phyloP scores from a whole-genome alignment of 2,797 vertebrate species.

The Coilia nasus region DNA sequence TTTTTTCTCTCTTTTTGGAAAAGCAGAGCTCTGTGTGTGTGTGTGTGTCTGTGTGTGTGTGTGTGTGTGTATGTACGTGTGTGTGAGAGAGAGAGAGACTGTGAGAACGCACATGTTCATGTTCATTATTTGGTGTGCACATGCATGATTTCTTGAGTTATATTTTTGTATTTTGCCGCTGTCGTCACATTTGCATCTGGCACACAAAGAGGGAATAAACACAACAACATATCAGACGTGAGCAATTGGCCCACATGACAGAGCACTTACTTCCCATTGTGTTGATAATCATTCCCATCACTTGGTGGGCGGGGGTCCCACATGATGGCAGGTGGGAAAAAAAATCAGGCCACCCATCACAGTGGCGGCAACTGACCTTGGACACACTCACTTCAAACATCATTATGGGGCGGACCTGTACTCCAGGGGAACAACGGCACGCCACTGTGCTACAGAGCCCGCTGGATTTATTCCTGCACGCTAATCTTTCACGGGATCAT shows the following conservation, averaged over 20 bases:
- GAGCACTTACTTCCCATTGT: slow-evolving; percentile 11
- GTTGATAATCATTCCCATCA: background rate
- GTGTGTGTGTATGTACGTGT: background rate
- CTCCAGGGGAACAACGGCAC: background rate
- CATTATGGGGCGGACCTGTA: background rate
- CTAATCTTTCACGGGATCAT: slow-evolving; percentile 5
- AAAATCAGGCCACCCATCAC: slow-evolving; percentile 7
- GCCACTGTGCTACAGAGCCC: background rate
- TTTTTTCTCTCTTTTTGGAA: slow-evolving; percentile 24
- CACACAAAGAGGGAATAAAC: background rate
- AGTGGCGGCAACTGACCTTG: background rate
- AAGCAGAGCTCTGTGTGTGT: slow-evolving; percentile 7
- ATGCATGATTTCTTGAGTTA: background rate
- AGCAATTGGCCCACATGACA: background rate
- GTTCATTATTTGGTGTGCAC: background rate
- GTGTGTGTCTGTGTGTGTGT: background rate
- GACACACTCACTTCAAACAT: slow-evolving; percentile 10
- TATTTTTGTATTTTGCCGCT: background rate
- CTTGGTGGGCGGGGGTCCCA: background rate
- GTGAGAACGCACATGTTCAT: background rate
- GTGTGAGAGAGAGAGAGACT: background rate
- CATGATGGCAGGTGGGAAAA: background rate
- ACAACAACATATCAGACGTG: background rate
- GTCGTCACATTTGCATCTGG: background rate
- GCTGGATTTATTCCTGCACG: background rate